These are phyloP conservation scores for Vombatus ursinus DNA, from an alignment of 2,113 vertebrate species.

Conservation along the genomic window DNA sequence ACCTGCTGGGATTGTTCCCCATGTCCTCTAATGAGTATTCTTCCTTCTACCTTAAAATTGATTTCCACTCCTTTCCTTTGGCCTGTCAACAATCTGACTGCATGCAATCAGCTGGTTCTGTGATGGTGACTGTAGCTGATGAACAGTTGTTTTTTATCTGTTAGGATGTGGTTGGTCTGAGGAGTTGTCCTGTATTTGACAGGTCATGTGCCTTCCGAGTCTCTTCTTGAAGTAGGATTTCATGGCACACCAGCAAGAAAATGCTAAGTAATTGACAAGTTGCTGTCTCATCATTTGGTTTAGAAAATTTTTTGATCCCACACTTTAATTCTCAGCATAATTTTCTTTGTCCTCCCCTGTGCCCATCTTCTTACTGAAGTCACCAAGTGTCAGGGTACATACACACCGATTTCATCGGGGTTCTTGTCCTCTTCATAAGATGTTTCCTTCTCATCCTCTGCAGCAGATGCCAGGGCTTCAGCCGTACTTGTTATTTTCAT, in stretches of 20 bases:
- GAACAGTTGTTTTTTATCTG: neutral
- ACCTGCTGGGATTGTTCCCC: neutral
- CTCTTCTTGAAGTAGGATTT: neutral
- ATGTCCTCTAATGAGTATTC: neutral
- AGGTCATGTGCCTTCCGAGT: neutral
- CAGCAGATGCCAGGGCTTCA: neutral
- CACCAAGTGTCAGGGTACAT: neutral
- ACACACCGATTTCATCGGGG: neutral
- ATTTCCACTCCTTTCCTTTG: neutral
- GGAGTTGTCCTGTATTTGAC: neutral
- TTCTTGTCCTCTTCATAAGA: neutral
- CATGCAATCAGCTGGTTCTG: neutral
- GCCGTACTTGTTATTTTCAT: neutral
- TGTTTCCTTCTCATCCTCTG: neutral
- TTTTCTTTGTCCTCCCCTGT: neutral
- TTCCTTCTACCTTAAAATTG: neutral
- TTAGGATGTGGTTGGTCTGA: neutral
- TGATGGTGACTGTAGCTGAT: neutral
- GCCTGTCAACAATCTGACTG: neutral
- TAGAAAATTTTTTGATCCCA: neutral
- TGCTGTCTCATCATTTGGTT: neutral
- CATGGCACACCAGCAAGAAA: neutral
- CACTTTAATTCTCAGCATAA: neutral
- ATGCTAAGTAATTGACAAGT: neutral
- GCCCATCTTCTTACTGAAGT: neutral